A percentile compares a stretch with the other conserved stretches of the same genome.
phyloP scores from a whole-genome alignment of 1,140 invertebrate genomes.

The Asobara japonica region DNA sequence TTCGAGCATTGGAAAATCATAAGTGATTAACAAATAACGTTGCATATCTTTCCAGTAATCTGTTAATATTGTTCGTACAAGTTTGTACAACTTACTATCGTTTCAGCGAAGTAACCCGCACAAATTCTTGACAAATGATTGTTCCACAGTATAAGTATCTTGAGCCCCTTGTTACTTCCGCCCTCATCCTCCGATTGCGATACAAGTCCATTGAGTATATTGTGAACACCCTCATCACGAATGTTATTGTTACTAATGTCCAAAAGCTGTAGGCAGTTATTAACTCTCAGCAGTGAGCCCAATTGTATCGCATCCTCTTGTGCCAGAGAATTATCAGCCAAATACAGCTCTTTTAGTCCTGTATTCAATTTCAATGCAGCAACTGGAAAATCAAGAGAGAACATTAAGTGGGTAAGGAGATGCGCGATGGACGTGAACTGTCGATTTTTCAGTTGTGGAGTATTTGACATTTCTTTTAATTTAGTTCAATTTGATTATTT shows the following conservation, averaged over 20 bases:
- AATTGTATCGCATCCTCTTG: conserved; percentile 82
- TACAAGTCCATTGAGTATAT: conserved; percentile 78
- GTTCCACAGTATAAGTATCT: conserved; percentile 80
- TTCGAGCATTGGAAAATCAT: too few relatives aligned
- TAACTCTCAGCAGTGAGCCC: conserved; percentile 75
- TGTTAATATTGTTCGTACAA: too few relatives aligned
- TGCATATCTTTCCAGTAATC: too few relatives aligned
- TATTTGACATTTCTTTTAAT: too few relatives aligned
- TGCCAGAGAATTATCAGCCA: conserved; percentile 83
- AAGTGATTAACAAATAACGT: too few relatives aligned
- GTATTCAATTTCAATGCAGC: conserved; percentile 83
- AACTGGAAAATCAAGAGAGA: conserved; percentile 67
- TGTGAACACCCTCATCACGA: conserved; percentile 77
- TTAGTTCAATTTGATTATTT: too few relatives aligned
- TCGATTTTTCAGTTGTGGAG: too few relatives aligned
- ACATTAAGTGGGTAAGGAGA: too few relatives aligned
- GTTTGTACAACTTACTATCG: conserved; percentile 69
- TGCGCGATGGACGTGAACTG: too few relatives aligned
- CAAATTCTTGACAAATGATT: conserved; percentile 83
- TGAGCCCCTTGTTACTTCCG: conserved; percentile 75
- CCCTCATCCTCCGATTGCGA: conserved; percentile 69
- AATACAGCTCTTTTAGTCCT: conserved; percentile 80
- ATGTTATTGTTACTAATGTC: conserved; percentile 83
- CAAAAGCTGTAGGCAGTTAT: conserved; percentile 78
- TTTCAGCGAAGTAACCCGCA: conserved; percentile 72